These are phyloP conservation scores for Proales similis DNA, from an alignment of 1,140 invertebrate species.

Conservation along the genomic window DNA sequence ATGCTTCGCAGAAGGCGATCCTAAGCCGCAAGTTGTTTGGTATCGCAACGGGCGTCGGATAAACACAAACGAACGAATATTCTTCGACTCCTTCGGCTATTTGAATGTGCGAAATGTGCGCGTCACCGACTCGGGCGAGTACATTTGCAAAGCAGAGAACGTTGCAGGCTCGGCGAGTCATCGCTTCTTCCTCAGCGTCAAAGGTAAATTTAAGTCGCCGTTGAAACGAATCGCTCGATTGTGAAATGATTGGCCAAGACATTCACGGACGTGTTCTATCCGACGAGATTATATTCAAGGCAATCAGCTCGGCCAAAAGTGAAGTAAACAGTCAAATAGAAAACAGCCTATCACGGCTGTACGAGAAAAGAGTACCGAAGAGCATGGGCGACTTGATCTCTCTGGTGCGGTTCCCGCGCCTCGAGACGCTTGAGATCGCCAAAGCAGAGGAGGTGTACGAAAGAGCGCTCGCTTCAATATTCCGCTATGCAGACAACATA, in stretches of 20 bases:
- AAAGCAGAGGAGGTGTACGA: slow-evolving; percentile 32
- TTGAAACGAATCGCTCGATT: background rate
- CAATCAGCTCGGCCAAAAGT: slow-evolving; percentile 6
- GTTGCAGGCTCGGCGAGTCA: slow-evolving; percentile 4
- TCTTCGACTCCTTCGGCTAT: slow-evolving; percentile 25
- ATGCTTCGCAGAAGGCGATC: slow-evolving; percentile 24
- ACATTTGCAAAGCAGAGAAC: slow-evolving; percentile 22
- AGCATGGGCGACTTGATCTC: slow-evolving; percentile 26
- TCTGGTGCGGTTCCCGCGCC: slow-evolving; percentile 25
- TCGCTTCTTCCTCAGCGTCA: slow-evolving; percentile 13
- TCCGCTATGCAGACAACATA: slow-evolving; percentile 21
- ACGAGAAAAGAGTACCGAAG: slow-evolving; percentile 4
- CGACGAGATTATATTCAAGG: background rate
- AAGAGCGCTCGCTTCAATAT: slow-evolving; percentile 23
- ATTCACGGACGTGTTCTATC: slow-evolving; percentile 15
- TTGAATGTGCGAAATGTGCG: slow-evolving; percentile 4
- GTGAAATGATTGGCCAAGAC: background rate
- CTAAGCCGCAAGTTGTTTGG: slow-evolving; percentile 25
- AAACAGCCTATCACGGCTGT: background rate
- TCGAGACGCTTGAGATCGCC: slow-evolving; percentile 5
- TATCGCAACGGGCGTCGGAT: slow-evolving; percentile 18
- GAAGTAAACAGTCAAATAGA: slow-evolving; percentile 27
- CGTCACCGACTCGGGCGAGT: slow-evolving; percentile 10
- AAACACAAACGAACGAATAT: background rate
- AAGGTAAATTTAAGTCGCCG: background rate